Evolutionary conservation across 2,113 vertebrate genomes (phyloP).

Genomic region (Stegastes partitus): DNA sequence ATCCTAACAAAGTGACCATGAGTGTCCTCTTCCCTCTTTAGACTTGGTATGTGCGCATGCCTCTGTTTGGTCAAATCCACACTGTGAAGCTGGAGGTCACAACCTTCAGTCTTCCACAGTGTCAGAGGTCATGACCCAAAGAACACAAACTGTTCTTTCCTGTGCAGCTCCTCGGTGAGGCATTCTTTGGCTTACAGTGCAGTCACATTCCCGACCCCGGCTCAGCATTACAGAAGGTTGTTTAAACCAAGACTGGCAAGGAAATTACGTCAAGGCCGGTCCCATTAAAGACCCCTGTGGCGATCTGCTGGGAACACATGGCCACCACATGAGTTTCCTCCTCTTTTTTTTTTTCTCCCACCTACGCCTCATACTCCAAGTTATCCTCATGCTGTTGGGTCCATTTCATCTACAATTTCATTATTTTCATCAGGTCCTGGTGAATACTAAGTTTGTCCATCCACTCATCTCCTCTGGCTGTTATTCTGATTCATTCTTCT

Average conservation of each 20-base stretch:
- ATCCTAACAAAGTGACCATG: neutral
- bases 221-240: conserved; percentile 1
- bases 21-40: too few species aligned
- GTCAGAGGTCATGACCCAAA: conserved; percentile 18
- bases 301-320: conserved; percentile 69
- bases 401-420: conserved; percentile 14
- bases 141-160: neutral
- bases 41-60: too few species aligned
- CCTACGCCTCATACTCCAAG: neutral
- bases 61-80: neutral
- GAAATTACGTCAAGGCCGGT: conserved; percentile 37
- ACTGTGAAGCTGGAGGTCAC: neutral
- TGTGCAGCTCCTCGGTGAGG: neutral
- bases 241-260: conserved; percentile 23
- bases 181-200: conserved; percentile 7
- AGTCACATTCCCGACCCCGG: conserved; percentile 5
- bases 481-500: conserved; percentile 25
- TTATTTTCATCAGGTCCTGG: conserved; percentile 37
- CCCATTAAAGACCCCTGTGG: conserved; percentile 51
- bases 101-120: neutral
- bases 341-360: neutral
- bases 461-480: neutral
- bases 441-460: neutral
- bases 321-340: conserved; percentile 55
- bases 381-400: conserved; percentile 20